phyloP scores from a whole-genome alignment of 2,888 invertebrate genomes.

The Dusona sp. region DNA sequence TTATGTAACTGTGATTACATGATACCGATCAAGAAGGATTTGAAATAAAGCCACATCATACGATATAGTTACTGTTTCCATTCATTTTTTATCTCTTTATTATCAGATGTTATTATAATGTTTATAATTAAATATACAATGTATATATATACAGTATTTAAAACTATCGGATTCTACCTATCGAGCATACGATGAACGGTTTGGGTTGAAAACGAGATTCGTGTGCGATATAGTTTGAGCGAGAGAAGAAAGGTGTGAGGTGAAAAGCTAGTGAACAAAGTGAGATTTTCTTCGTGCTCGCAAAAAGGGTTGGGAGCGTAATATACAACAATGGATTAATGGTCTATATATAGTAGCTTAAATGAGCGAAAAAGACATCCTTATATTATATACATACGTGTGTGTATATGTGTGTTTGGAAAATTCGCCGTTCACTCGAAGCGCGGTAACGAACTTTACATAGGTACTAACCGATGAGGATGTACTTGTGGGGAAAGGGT shows the following conservation, averaged over 20 bases:
- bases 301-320: slow-evolving; percentile 19
- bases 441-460: slow-evolving; percentile 63
- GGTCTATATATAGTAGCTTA: slow-evolving; percentile 34
- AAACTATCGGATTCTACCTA: slow-evolving; percentile 5
- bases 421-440: slow-evolving; percentile 44
- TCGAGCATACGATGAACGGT: not conserved
- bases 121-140: slow-evolving; percentile 31
- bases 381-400: slow-evolving; percentile 13
- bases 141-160: slow-evolving; percentile 31
- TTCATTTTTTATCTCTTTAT: slow-evolving; percentile 7
- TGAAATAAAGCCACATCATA: not conserved
- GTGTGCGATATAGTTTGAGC: slow-evolving; percentile 6
- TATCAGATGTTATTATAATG: not conserved
- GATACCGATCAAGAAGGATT: not conserved
- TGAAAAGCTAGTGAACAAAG: slow-evolving; percentile 34
- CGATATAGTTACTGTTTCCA: not conserved
- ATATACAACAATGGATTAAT: slow-evolving; percentile 60
- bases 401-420: slow-evolving; percentile 13
- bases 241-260: not conserved
- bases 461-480: slow-evolving; percentile 43
- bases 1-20: not conserved
- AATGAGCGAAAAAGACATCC: slow-evolving; percentile 36
- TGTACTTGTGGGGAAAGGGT: slow-evolving; percentile 35
- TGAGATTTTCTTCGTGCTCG: slow-evolving; percentile 41
- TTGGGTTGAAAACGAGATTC: slow-evolving; percentile 9